Base-by-base conservation (phyloP, 2,113 vertebrate genomes). In the Semicossyphus pulcher region DNA sequence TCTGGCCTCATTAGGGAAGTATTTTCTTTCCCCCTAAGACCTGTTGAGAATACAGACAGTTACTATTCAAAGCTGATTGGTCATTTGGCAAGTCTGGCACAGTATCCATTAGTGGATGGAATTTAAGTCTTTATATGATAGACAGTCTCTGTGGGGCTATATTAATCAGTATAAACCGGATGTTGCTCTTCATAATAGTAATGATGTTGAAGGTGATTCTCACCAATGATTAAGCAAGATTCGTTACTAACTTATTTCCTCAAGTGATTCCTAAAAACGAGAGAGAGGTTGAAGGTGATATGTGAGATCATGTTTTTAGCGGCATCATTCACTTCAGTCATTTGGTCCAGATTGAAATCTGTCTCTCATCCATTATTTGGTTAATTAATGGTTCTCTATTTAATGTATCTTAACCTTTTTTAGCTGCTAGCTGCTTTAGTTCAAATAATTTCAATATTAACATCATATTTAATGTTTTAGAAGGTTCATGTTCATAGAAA, bases 1-100 rank as follows among this genome's bases (percentile, higher is more conserved):
- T 54, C 48, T 49, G 72, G 36, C 26, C 80, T 82, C 47, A 48
- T 75, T 75, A 59, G 23, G 23, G 57, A n/a, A 45, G 21, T 32
- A 10, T 60, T 53, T 36, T 48, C 37, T 42, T 60, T 12, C 7
- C 41, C 72, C 41, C 12, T 12, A 47, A 77, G 75, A 71, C 59
- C 52, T 64, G 61, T 65, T 62, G 37, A 70, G 49, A 72, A 70
- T 48, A 52, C 63, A 57, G 69, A 71, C 42, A 7, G 47, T 73
- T 34, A 66, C 37, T 29, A 23, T 62, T 80, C 48, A 72, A 51
- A 45, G 68, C 66, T 77, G 29, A 63, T 71, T 52, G 66, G 39
- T 69, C 69, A 71, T 82, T 80, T 84, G 81, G 79, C 69, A 86
- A 60, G 67, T 76, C 61, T 76, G 32, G 37, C 12, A 0, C 23